Evolutionary conservation across 2,113 vertebrate species (phyloP).

Genomic region (Cygnus atratus): DNA sequence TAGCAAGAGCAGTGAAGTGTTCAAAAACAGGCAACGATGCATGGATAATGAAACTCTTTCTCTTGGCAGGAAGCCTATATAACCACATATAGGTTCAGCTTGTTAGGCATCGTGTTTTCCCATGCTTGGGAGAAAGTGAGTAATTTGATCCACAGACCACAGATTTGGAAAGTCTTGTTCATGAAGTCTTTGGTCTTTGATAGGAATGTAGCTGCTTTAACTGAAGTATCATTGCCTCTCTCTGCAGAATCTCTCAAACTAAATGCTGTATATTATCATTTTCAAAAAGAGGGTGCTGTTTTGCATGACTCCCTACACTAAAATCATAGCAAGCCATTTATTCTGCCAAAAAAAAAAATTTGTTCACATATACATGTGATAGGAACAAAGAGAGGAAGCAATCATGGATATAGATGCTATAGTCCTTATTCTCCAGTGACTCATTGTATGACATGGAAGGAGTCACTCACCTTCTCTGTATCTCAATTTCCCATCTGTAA

Average conservation of each 20-base stretch:
- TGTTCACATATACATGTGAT: not conserved
- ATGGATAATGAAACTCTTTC: not conserved
- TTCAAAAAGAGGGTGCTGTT: conserved; percentile 55
- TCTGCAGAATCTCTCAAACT: conserved; percentile 67
- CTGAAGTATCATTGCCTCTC: conserved; percentile 67
- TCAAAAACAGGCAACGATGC: not conserved
- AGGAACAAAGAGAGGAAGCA: conserved; percentile 30
- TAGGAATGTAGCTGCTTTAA: not conserved
- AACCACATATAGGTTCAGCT: not conserved
- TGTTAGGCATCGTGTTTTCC: not conserved
- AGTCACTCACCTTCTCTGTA: conserved; percentile 19
- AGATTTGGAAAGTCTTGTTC: not conserved
- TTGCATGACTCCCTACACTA: conserved; percentile 32
- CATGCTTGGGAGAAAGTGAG: not conserved
- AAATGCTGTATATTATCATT: conserved; percentile 36
- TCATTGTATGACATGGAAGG: conserved; percentile 7
- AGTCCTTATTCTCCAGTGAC: not conserved
- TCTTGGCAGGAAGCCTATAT: not conserved
- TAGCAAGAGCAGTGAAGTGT: not conserved
- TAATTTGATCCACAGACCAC: not conserved
- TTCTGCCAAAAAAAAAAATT: not conserved
- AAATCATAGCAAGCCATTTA: conserved; percentile 34
- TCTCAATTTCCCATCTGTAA: conserved; percentile 62
- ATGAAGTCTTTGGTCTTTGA: not conserved
- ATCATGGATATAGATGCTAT: not conserved